phyloP scores from a whole-genome alignment of 2,797 vertebrate genomes.

The Sandelia bainsii region DNA sequence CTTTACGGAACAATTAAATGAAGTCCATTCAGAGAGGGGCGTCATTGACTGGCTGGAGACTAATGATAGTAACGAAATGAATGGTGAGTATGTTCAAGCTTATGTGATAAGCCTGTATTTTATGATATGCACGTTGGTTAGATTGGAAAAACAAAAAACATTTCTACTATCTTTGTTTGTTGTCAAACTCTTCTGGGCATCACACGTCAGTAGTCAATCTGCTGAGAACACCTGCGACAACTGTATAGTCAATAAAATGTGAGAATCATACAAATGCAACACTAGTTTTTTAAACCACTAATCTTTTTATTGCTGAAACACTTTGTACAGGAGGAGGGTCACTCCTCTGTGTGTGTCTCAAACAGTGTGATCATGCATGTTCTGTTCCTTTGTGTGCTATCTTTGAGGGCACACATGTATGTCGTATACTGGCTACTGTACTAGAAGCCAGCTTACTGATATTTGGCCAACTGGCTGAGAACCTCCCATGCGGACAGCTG shows the following conservation, averaged over 20 bases:
- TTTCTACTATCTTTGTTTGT: not conserved
- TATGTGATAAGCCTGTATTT: slow-evolving; percentile 31
- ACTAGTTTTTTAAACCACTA: slow-evolving; percentile 14
- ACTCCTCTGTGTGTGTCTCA: not conserved
- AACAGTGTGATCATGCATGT: slow-evolving; percentile 1
- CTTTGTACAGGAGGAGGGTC: slow-evolving; percentile 10
- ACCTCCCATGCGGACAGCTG: slow-evolving; percentile 41
- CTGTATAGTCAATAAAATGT: not conserved
- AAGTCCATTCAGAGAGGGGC: slow-evolving; percentile 63
- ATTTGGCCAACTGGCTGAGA: slow-evolving; percentile 50
- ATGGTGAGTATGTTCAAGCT: slow-evolving; percentile 77
- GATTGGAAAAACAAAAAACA: not conserved
- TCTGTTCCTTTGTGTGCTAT: slow-evolving; percentile 27
- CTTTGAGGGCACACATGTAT: slow-evolving; percentile 46
- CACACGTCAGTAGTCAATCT: slow-evolving; percentile 31
- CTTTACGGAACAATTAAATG: slow-evolving; percentile 5
- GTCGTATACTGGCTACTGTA: slow-evolving; percentile 15
- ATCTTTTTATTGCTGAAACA: not conserved
- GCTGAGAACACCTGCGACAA: slow-evolving; percentile 3
- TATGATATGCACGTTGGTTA: not conserved
- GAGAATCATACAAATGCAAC: not conserved
- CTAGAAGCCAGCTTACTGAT: slow-evolving; percentile 34
- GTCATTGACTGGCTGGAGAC: slow-evolving; percentile 64
- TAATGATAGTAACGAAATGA: slow-evolving; percentile 74
- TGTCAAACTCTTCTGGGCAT: slow-evolving; percentile 54